A percentile compares a stretch with the other conserved stretches of the same genome.
phyloP scores from a whole-genome alignment of 2,797 vertebrate species.

The Myripristis jacobus region DNA sequence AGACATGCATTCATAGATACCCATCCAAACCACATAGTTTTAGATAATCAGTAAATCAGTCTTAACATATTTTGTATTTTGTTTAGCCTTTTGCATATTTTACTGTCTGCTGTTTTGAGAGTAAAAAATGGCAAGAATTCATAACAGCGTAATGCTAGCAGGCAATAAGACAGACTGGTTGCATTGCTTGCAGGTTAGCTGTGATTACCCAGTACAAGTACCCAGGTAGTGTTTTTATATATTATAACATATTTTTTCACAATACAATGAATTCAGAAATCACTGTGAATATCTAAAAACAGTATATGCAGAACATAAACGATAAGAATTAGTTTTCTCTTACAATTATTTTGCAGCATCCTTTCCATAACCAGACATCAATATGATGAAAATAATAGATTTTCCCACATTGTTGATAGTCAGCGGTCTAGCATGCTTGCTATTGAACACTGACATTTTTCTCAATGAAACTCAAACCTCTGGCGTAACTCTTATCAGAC shows the following conservation, averaged over 20 bases:
- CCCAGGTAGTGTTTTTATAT: conserved; percentile 10
- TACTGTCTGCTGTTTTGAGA: conserved; percentile 61
- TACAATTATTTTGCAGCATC: conserved; percentile 36
- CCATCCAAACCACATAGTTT: conserved; percentile 43
- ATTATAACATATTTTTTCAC: conserved; percentile 32
- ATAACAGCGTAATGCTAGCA: conserved; percentile 49
- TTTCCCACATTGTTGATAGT: conserved; percentile 48
- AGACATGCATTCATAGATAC: conserved; percentile 56
- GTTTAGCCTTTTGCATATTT: conserved; percentile 73
- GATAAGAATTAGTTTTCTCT: conserved; percentile 39
- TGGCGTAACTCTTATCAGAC: conserved; percentile 26
- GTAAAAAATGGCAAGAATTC: conserved; percentile 49
- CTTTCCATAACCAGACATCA: conserved; percentile 54
- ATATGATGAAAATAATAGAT: conserved; percentile 67
- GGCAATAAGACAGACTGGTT: conserved; percentile 52
- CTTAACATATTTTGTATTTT: conserved; percentile 38
- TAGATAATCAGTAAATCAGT: conserved; percentile 19
- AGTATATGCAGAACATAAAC: conserved; percentile 11
- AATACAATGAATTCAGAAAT: conserved; percentile 47
- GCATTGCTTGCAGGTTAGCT: conserved; percentile 28
- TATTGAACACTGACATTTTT: conserved; percentile 52
- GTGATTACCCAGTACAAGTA: conserved; percentile 4
- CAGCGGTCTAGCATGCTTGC: conserved; percentile 65
- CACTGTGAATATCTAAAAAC: conserved; percentile 45
- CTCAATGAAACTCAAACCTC: conserved; percentile 39